Base-by-base conservation (phyloP, 2,888 invertebrate species). In the Galerucella pusilla region DNA sequence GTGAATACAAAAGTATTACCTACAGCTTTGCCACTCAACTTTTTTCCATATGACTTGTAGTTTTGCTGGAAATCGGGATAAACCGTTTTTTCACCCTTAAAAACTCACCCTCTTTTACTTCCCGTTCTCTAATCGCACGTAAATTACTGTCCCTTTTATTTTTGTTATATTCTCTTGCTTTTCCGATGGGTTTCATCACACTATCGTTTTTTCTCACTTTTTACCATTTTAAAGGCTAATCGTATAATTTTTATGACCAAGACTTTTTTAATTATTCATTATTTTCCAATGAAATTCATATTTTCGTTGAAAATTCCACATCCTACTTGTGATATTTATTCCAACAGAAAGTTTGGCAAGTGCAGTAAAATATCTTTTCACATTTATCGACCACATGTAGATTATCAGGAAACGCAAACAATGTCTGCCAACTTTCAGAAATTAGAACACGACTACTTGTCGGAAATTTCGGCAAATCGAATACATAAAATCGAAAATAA, bases 301-400 rank as follows among this genome's bases (percentile, higher is more conserved):
- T 14, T 52, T 12, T 52, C 6, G 12, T 52, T 14, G 52, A 6
- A 14, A n/a, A 49, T 35, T 35, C 0, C 7, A 35, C 6, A 49
- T 12, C 49, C 49, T 11, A 12, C 14, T 7, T 54, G 54, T 54
- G 6, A 52, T 57, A 20, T 57, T 57, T 57, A 57, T 57, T 10
- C 57, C 10, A 7, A 9, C 2, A 20, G n/a, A 11, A 65, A 65
- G 20, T 42, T 65, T 65, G 64, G 64, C 64, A 16, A 45, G 16
- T 10, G 20, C 16, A 64, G 45, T 42, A 16, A 1, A 45, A 54
- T 7, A 3, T 16, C 45, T 54, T 68, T 54, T 28, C 35, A 14
- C 35, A 66, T 72, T 72, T 67, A 72, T 72, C 60, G 66, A 66
- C 72, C 72, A 72, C 72, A 60, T 72, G 72, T 60, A 46, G 72